phyloP scores from a whole-genome alignment of 2,797 vertebrate genomes.

The Lepilemur septentrionalis region DNA sequence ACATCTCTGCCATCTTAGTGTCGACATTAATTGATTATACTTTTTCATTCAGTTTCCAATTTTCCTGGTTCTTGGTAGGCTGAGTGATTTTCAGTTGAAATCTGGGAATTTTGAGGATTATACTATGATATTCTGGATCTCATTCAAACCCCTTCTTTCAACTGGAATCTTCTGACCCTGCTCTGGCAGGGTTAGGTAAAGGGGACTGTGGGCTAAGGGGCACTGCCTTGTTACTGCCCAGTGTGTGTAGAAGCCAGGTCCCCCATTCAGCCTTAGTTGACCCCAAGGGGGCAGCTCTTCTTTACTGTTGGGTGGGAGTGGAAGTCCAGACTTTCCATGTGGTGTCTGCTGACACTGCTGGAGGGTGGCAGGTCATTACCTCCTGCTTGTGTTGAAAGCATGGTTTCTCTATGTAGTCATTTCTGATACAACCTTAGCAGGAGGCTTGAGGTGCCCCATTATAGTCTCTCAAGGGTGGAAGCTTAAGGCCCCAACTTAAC shows the following conservation, averaged over 20 bases:
- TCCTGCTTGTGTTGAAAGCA: neutral
- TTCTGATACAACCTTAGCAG: neutral
- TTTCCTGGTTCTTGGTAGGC: neutral
- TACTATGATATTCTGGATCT: neutral
- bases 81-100: neutral
- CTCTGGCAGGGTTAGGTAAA: neutral
- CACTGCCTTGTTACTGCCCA: neutral
- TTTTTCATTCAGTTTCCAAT: neutral
- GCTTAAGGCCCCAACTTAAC: neutral
- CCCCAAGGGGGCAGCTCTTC: neutral
- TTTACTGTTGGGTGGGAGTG: neutral
- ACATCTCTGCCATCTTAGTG: neutral
- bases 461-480: neutral
- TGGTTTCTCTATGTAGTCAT: neutral
- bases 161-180: neutral
- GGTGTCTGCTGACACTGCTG: neutral
- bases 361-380: neutral
- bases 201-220: accelerated
- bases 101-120: neutral
- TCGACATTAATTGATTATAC: neutral
- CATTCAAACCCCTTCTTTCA: neutral
- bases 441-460: neutral
- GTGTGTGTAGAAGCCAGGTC: neutral
- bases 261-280: neutral
- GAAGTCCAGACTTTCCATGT: neutral